These are phyloP conservation scores for Anastrepha ludens DNA, from an alignment of 1,140 invertebrate species.

Conservation along the genomic window DNA sequence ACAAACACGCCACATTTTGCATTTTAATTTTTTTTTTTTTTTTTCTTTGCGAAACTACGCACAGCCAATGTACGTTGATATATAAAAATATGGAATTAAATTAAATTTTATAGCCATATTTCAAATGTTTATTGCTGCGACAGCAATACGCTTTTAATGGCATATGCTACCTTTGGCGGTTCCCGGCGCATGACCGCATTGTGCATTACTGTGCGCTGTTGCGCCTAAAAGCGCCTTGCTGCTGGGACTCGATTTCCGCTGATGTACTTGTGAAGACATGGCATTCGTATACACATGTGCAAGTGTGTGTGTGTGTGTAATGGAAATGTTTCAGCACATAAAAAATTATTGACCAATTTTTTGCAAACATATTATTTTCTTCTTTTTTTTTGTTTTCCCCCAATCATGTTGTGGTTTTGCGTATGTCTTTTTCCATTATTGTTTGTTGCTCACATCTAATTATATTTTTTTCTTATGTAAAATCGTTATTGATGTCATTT, in stretches of 20 bases:
- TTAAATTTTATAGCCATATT: slow-evolving; percentile 49
- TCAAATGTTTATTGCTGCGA: slow-evolving; percentile 31
- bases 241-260: too few species aligned
- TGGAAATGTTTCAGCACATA: slow-evolving; percentile 22
- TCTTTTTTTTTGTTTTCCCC: not conserved
- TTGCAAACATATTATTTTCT: not conserved
- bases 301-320: not conserved
- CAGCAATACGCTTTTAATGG: slow-evolving; percentile 11
- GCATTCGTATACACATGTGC: not conserved
- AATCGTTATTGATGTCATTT: not conserved
- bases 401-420: not conserved
- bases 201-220: not conserved
- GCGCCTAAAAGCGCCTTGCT: slow-evolving; percentile 4
- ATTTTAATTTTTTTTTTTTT: not conserved
- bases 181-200: not conserved
- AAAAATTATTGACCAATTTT: not conserved
- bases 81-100: slow-evolving; percentile 40
- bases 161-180: not conserved
- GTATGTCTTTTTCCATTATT: not conserved
- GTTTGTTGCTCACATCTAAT: not conserved
- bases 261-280: not conserved
- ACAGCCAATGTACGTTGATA: not conserved
- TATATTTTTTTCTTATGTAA: not conserved
- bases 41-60: not conserved
- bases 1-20: not conserved